Percentiles rank a stretch among this genome's conserved stretches.
Evolutionary conservation across 2,797 vertebrate species (phyloP).

Genomic region (Peromyscus melanophrys): DNA sequence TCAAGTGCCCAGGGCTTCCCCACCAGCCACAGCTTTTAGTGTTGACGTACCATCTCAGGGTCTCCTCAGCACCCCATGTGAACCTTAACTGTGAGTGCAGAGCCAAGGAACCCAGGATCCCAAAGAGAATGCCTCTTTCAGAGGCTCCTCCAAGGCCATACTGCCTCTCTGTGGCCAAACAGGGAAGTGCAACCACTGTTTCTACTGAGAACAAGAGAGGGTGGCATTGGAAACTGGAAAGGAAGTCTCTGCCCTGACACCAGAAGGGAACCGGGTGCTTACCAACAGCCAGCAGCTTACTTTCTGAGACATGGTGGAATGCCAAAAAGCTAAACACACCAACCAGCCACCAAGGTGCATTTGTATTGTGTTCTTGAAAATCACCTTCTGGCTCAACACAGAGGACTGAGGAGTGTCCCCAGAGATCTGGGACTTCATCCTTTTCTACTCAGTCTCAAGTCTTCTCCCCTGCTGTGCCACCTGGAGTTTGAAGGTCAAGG

Average conservation of each 20-base stretch:
- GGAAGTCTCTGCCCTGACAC: not conserved
- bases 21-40: not conserved
- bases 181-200: constrained; percentile 44
- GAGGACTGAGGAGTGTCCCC: not conserved
- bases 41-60: not conserved
- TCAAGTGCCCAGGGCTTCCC: no score
- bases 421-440: not conserved
- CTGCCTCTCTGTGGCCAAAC: constrained; percentile 64
- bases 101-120: not conserved
- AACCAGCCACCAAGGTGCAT: not conserved
- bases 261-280: not conserved
- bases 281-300: not conserved
- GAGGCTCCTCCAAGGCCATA: not conserved
- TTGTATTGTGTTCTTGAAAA: constrained; percentile 18
- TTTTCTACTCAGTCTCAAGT: not conserved
- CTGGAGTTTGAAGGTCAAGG: not conserved
- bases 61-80: not conserved
- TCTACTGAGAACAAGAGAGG: not conserved
- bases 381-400: not conserved
- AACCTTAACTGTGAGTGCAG: not conserved
- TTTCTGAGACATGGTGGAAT: not conserved
- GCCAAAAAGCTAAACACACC: not conserved
- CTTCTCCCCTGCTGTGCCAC: no score
- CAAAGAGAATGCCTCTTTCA: not conserved
- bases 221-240: not conserved